These are phyloP conservation scores for Drosophila takahashii DNA, from an alignment of 1,140 invertebrate genomes.

Conservation along the genomic window DNA sequence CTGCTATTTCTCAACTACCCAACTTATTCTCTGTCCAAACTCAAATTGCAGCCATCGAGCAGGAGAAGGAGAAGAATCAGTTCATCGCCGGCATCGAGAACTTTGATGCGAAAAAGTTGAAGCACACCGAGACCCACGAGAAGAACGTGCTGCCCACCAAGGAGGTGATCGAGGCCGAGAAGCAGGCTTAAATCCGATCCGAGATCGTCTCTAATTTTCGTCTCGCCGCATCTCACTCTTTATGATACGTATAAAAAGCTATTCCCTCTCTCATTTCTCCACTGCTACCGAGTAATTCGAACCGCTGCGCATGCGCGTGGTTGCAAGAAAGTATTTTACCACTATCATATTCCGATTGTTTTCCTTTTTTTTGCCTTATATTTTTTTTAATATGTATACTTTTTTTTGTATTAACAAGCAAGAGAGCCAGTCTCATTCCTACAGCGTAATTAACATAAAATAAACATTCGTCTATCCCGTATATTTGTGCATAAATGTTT, in stretches of 20 bases:
- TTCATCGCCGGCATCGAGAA: conserved; percentile 95
- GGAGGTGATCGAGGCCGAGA: conserved; percentile 91
- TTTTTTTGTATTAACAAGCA: conserved; percentile 39
- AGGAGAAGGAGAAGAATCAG: conserved; percentile 94
- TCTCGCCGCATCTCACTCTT: conserved; percentile 25
- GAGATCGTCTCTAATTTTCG: conserved; percentile 8
- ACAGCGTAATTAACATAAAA: conserved; percentile 50
- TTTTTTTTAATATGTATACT: conserved; percentile 8
- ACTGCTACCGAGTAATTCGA: conserved; percentile 6
- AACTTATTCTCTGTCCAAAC: background rate
- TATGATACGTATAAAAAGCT: conserved; percentile 26
- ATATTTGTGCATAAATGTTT: conserved; percentile 28
- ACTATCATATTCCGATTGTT: conserved; percentile 28
- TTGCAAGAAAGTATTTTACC: conserved; percentile 38
- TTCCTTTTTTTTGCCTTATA: conserved; percentile 33
- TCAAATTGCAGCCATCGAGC: conserved; percentile 90
- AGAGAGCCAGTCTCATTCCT: conserved; percentile 47
- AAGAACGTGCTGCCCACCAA: conserved; percentile 95
- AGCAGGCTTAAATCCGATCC: conserved; percentile 86
- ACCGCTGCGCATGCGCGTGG: conserved; percentile 31
- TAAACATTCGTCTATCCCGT: conserved; percentile 47
- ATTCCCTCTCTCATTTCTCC: conserved; percentile 22
- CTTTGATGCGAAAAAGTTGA: conserved; percentile 93
- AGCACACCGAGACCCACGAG: conserved; percentile 95
- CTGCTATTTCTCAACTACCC: background rate